Evolutionary conservation across 2,888 invertebrate species (phyloP).

Genomic region (Caenorhabditis sp.): DNA sequence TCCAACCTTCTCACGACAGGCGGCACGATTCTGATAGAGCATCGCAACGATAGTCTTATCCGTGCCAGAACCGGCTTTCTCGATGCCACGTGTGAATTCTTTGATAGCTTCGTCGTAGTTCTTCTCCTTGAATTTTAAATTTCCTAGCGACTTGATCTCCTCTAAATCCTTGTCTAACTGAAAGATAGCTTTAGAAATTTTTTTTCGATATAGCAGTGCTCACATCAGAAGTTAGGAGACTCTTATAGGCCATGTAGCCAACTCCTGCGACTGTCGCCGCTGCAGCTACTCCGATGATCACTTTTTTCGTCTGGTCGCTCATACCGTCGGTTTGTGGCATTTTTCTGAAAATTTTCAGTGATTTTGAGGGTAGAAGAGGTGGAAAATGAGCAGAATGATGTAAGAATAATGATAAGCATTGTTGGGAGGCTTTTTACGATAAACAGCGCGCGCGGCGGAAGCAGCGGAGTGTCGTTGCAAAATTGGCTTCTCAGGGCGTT

Average conservation of each 20-base stretch:
- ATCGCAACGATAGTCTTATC: conserved; percentile 52
- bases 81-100: conserved; percentile 56
- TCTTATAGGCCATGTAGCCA: conserved; percentile 49
- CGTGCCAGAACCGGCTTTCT: conserved; percentile 16
- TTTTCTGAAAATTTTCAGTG: conserved; percentile 17
- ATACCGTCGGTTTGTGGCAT: conserved; percentile 43
- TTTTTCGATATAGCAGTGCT: background rate
- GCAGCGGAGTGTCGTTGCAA: conserved; percentile 35
- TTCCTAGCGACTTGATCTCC: conserved; percentile 52
- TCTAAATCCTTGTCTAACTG: conserved; percentile 50
- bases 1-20: conserved; percentile 58
- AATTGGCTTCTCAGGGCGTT: background rate
- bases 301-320: conserved; percentile 61
- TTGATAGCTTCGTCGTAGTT: conserved; percentile 48
- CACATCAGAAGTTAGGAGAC: background rate
- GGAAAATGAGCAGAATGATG: conserved; percentile 32
- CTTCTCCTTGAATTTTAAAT: conserved; percentile 52
- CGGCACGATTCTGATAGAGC: conserved; percentile 65
- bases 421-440: conserved; percentile 27
- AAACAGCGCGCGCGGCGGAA: conserved; percentile 30
- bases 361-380: background rate
- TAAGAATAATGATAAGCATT: conserved; percentile 28
- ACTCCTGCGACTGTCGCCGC: conserved; percentile 57
- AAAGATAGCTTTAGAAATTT: background rate
- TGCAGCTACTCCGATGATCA: conserved; percentile 57